phyloP scores from a whole-genome alignment of 92 coral and sea anemone genomes.

The Zoanthus sociatus region DNA sequence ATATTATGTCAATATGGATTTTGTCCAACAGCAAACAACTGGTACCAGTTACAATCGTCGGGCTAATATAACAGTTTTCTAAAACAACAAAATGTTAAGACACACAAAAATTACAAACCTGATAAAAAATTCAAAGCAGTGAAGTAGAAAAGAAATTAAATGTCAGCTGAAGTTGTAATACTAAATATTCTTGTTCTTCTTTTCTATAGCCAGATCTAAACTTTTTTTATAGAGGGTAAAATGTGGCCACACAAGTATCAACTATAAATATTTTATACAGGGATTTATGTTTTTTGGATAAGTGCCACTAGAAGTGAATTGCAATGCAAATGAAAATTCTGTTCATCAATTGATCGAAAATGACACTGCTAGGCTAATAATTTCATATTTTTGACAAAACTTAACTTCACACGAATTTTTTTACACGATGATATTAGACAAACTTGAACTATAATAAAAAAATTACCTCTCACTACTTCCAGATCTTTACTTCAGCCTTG shows the following conservation, averaged over 20 bases:
- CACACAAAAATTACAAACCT: constrained; percentile 11
- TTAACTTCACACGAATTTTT: background rate
- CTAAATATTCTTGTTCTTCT: background rate
- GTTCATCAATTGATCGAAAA: constrained; percentile 35
- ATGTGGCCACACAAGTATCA: background rate
- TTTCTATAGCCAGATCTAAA: constrained; percentile 3
- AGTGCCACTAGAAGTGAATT: background rate
- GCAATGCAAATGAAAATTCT: constrained; percentile 32
- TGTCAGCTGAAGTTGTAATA: background rate
- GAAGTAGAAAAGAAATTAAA: background rate
- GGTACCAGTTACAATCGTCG: constrained; percentile 17
- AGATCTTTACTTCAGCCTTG: background rate
- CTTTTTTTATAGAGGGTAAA: no score
- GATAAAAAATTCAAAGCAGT: constrained; percentile 30
- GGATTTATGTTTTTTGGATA: background rate
- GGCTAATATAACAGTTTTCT: background rate
- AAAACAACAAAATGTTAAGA: background rate
- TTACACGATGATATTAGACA: background rate
- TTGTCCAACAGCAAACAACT: constrained; percentile 19
- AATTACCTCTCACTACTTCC: background rate
- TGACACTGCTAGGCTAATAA: background rate
- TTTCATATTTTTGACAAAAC: background rate
- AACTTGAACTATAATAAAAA: background rate
- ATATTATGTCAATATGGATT: background rate
- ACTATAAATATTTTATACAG: background rate